phyloP scores from a whole-genome alignment of 1,140 invertebrate species.

The Dermatophagoides farinae region DNA sequence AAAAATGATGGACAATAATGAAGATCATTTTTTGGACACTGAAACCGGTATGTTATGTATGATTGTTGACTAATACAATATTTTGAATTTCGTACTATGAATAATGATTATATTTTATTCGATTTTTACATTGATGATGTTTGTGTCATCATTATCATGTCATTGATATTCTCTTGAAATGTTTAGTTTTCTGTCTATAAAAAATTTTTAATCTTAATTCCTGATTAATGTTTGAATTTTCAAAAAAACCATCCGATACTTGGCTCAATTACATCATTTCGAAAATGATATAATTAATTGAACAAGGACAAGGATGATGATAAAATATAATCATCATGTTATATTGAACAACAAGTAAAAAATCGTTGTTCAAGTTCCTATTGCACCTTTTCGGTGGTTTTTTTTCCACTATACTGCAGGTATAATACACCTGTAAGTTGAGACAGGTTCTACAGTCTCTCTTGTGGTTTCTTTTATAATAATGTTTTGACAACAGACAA shows the following conservation, averaged over 20 bases:
- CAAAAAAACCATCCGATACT: no score
- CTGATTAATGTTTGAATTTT: no score
- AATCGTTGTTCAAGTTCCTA: no score
- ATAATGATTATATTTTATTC: background rate
- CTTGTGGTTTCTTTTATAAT: background rate
- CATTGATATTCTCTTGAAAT: background rate
- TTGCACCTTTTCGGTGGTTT: no score
- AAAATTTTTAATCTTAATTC: background rate
- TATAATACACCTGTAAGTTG: no score
- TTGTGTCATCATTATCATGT: background rate
- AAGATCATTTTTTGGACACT: background rate
- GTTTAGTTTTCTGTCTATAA: background rate
- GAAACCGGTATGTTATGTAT: conserved; percentile 1
- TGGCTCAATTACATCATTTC: no score
- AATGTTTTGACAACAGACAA: background rate
- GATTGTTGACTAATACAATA: background rate
- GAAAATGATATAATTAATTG: no score
- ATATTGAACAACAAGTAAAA: no score
- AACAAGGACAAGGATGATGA: no score
- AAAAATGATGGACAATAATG: background rate
- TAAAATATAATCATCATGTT: no score
- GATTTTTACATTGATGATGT: background rate
- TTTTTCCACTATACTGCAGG: no score
- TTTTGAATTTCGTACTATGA: background rate
- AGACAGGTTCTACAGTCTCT: background rate